A percentile compares a stretch with the other conserved stretches of the same genome.
Evolutionary conservation across 2,888 invertebrate genomes (phyloP).

Genomic region (Pterostichus madidus): DNA sequence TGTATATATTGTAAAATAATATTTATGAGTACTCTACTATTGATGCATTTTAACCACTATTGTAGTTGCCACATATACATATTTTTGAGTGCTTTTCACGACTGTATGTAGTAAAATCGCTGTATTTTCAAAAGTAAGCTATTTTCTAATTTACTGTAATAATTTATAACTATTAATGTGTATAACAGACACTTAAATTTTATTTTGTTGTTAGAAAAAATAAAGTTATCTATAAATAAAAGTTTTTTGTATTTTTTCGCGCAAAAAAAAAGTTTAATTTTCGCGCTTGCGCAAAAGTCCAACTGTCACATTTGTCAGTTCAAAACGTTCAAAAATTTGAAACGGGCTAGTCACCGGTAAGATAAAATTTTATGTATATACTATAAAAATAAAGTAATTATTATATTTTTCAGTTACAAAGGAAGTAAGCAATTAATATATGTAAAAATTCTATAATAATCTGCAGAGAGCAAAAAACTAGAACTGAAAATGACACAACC

Average conservation of each 20-base stretch:
- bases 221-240: constrained; percentile 45
- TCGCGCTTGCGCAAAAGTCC: constrained; percentile 1
- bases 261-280: constrained; percentile 8
- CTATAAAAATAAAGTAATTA: constrained; percentile 18
- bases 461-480: background rate
- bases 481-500: constrained; percentile 53
- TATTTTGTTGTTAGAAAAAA: constrained; percentile 61
- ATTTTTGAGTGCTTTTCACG: constrained; percentile 57
- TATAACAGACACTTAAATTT: constrained; percentile 59
- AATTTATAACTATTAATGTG: constrained; percentile 45
- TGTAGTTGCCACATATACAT: constrained; percentile 33
- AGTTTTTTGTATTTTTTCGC: constrained; percentile 9
- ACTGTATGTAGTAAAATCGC: constrained; percentile 42
- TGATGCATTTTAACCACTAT: constrained; percentile 25
- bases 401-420: constrained; percentile 32
- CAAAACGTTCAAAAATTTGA: constrained; percentile 15
- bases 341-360: constrained; percentile 50
- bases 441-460: background rate
- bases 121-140: constrained; percentile 55
- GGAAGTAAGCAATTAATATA: constrained; percentile 7
- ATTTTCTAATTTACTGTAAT: constrained; percentile 58
- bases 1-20: constrained; percentile 49
- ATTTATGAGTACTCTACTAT: constrained; percentile 27
- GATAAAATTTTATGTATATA: constrained; percentile 4
- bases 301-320: constrained; percentile 48